phyloP scores from a whole-genome alignment of 1,140 invertebrate species.

The Eumaeus atala region DNA sequence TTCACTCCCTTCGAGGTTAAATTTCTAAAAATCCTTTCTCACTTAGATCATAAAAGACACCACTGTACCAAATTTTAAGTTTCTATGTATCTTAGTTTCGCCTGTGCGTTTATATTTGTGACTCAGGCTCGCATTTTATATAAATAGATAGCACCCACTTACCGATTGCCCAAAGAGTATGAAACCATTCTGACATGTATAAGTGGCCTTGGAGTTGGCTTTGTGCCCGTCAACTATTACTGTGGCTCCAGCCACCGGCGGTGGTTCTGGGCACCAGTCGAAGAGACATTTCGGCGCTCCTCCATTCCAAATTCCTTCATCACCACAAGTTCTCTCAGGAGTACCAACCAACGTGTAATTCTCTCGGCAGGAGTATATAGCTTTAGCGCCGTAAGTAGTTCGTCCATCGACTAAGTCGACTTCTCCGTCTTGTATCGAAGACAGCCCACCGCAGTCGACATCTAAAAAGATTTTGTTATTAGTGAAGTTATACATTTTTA shows the following conservation, averaged over 20 bases:
- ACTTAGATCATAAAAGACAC: too few relatives aligned
- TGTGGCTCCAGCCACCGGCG: constrained; percentile 82
- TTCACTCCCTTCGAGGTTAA: too few relatives aligned
- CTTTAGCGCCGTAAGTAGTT: constrained; percentile 86
- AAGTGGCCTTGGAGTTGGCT: constrained; percentile 85
- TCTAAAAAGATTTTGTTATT: constrained; percentile 69
- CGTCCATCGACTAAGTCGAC: constrained; percentile 79
- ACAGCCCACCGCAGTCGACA: constrained; percentile 86
- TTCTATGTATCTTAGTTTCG: too few relatives aligned
- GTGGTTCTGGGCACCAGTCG: constrained; percentile 89
- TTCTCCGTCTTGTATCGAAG: constrained; percentile 82
- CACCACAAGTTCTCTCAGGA: constrained; percentile 82
- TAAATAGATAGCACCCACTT: too few relatives aligned
- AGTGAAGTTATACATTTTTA: neutral
- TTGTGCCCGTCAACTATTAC: constrained; percentile 81
- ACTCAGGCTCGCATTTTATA: too few relatives aligned
- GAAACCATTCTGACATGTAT: constrained; percentile 88
- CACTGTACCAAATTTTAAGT: too few relatives aligned
- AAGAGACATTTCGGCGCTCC: constrained; percentile 87
- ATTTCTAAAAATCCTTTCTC: too few relatives aligned
- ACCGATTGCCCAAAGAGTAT: constrained; percentile 88
- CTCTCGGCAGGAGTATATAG: constrained; percentile 84
- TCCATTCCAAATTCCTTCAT: constrained; percentile 87
- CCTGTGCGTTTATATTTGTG: too few relatives aligned
- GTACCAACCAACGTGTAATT: constrained; percentile 90